These are phyloP conservation scores for Allacma fusca DNA, from an alignment of 2,888 invertebrate species.

Conservation along the genomic window DNA sequence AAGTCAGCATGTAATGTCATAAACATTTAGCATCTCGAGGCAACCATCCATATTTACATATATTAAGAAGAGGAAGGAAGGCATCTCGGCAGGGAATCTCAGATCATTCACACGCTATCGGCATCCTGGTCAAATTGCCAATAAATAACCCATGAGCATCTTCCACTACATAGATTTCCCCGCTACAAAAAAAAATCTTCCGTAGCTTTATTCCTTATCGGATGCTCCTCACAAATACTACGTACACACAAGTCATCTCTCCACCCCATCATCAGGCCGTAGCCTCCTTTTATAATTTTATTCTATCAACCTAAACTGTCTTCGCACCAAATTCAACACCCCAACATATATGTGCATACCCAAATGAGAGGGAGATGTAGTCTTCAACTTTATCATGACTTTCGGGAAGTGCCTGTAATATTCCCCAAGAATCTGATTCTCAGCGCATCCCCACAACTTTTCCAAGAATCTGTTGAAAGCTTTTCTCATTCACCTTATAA, in stretches of 20 bases:
- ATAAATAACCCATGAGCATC: conserved; percentile 52
- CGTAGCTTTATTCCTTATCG: conserved; percentile 9
- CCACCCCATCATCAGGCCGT: too few species aligned
- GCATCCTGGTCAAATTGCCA: conserved; percentile 53
- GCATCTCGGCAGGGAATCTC: conserved; percentile 24
- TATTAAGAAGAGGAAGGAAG: conserved; percentile 29
- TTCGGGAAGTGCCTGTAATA: too few species aligned
- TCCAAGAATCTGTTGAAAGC: too few species aligned
- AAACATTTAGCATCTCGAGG: conserved; percentile 26
- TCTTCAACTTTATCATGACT: too few species aligned
- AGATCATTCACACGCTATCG: conserved; percentile 45
- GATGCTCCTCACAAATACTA: background rate
- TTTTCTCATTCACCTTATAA: too few species aligned
- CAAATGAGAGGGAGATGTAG: too few species aligned
- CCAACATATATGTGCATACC: background rate
- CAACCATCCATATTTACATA: conserved; percentile 30
- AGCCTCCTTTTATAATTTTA: conserved; percentile 3
- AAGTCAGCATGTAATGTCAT: conserved; percentile 29
- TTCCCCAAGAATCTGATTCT: too few species aligned
- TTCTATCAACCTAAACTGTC: background rate
- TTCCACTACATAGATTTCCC: conserved; percentile 52
- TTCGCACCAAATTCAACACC: conserved; percentile 1
- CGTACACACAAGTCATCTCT: too few species aligned
- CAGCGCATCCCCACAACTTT: too few species aligned
- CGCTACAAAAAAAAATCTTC: conserved; percentile 46